Base-by-base conservation (phyloP, 2,797 vertebrate species). In the Sebastes matsubarae region DNA sequence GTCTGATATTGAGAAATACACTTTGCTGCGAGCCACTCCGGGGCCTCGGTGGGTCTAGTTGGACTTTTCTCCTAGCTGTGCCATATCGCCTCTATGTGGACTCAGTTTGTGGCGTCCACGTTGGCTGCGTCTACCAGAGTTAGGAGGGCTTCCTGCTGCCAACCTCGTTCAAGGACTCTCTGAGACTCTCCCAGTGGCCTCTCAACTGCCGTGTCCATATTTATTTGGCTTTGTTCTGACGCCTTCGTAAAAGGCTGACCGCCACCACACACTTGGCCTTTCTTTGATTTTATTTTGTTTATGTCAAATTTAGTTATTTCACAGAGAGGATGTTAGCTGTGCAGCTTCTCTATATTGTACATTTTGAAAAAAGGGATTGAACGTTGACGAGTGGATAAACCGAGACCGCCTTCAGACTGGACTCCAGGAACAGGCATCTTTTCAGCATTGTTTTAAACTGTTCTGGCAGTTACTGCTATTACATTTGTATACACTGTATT, bases 161-260 rank as follows among this genome's bases (percentile, higher is more conserved):
- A 94, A 85, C 95, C 91, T 36, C 74, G 93, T 96, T 96, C 92
- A 38, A 95, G 96, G 96, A 96, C 96, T 95, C 93, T 96, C 95
- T 94, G 96, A 94, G 95, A 96, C 95, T 96, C 86, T 64, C 96
- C 95, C 96, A 96, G 96, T 97, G 97, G 97, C 97, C 96, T 97
- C 96, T 91, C 85, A 76, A 96, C 96, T 95, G 95, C 96, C 96
- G 90, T 96, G 95, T 97, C 94, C 36, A 92, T 94, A 97, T 97
- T 98, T 96, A 97, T 98, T 97, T 97, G 97, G 96, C 95, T 97
- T 97, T 95, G 94, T 96, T 96, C 96, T 94, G 92, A 96, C 95
- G 96, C 97, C 93, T 95, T 94, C 94, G n/a, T 96, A 94, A 94
- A 95, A 96, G 94, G 93, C 94, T 92, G 96, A 94, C 93, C 96